A percentile compares a stretch with the other conserved stretches of the same genome.
phyloP scores from a whole-genome alignment of 2,797 vertebrate species.

The Rhodeus uyekii region DNA sequence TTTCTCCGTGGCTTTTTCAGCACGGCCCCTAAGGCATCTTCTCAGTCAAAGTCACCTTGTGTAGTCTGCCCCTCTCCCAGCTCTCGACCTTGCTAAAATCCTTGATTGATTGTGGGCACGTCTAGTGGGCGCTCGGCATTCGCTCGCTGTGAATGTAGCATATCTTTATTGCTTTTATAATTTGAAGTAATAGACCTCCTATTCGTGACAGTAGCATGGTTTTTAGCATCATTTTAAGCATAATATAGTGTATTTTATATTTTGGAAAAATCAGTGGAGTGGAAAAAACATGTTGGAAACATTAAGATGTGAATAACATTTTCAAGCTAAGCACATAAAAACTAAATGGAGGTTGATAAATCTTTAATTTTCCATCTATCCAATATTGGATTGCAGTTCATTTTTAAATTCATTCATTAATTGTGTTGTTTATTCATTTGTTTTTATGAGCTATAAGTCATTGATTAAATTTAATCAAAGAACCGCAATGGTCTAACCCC shows the following conservation, averaged over 20 bases:
- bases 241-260: background rate
- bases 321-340: background rate
- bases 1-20: constrained; percentile 75
- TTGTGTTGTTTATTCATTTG: no score
- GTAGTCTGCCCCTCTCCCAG: constrained; percentile 63
- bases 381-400: background rate
- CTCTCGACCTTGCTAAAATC: constrained; percentile 69
- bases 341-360: background rate
- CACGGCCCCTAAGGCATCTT: constrained; percentile 73
- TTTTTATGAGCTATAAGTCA: background rate
- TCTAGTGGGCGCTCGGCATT: constrained; percentile 65
- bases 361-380: no score
- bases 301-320: background rate
- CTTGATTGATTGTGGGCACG: constrained; percentile 74
- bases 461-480: background rate
- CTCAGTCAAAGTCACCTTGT: constrained; percentile 81
- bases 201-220: background rate
- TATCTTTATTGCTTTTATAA: constrained; percentile 9
- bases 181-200: background rate
- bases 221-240: background rate
- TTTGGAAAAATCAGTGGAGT: background rate
- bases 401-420: background rate
- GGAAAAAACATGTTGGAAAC: background rate
- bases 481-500: background rate
- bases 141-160: constrained; percentile 62